These are phyloP conservation scores for Magallana angulata DNA, from an alignment of 1,140 invertebrate species.

Conservation along the genomic window DNA sequence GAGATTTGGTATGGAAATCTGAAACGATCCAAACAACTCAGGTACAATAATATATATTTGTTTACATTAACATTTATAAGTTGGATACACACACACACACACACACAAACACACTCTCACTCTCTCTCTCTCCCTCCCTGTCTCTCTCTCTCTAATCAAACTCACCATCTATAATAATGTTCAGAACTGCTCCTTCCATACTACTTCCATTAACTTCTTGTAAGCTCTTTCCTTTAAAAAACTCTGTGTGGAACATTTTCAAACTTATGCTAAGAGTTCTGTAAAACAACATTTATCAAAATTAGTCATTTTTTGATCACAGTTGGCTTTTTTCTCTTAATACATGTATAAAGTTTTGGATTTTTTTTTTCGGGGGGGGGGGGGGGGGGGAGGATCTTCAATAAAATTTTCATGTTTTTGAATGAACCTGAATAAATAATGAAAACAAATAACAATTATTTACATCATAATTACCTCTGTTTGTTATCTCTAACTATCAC, in stretches of 20 bases:
- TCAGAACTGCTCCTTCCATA: not conserved
- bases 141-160: not conserved
- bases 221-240: slow-evolving; percentile 18
- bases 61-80: not conserved
- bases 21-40: slow-evolving; percentile 34
- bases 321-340: too few species aligned
- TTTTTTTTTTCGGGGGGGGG: too few species aligned
- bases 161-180: slow-evolving; percentile 10
- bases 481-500: slow-evolving; percentile 75
- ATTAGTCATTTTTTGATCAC: not conserved
- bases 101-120: not conserved
- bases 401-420: not conserved
- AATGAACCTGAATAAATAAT: not conserved
- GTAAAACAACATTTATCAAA: not conserved
- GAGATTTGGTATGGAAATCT: slow-evolving; percentile 75
- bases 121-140: not conserved
- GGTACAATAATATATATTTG: not conserved
- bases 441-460: not conserved
- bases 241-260: slow-evolving; percentile 17
- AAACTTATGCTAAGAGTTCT: slow-evolving; percentile 29
- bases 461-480: slow-evolving; percentile 67
- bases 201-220: not conserved
- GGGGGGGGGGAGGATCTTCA: too few species aligned
- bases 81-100: not conserved
- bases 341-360: too few species aligned